Conservation (phyloP, 23 tunicate species). For the Trididemnum nubilum region DNA sequence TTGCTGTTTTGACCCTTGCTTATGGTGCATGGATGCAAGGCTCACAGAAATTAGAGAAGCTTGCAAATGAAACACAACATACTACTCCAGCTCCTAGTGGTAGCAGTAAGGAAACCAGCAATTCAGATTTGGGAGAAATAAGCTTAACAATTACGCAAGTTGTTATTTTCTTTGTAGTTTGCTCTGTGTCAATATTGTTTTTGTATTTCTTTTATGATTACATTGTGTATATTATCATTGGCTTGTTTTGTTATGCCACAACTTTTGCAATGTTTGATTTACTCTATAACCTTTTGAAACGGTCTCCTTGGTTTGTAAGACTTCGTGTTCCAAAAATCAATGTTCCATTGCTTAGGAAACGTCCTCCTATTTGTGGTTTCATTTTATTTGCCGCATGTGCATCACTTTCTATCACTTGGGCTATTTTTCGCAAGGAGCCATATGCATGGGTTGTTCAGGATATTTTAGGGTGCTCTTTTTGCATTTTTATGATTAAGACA, state of each 20-base stretch:
- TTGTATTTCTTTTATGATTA: slow-evolving; percentile 89
- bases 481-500: slow-evolving; percentile 71
- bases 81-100: neutral
- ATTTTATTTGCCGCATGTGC: slow-evolving; percentile 43
- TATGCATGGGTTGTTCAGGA: slow-evolving; percentile 93
- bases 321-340: slow-evolving; percentile 41
- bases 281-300: slow-evolving; percentile 24
- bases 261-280: slow-evolving; percentile 59
- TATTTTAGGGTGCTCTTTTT: slow-evolving; percentile 68
- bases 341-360: slow-evolving; percentile 31
- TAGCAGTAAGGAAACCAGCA: neutral
- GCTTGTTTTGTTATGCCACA: slow-evolving; percentile 66
- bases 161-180: slow-evolving; percentile 55
- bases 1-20: slow-evolving; percentile 77
- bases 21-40: slow-evolving; percentile 75
- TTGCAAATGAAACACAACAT: neutral
- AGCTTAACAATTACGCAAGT: slow-evolving; percentile 30
- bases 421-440: slow-evolving; percentile 38
- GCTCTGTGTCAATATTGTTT: slow-evolving; percentile 71
- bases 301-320: slow-evolving; percentile 53
- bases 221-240: slow-evolving; percentile 78
- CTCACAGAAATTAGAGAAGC: neutral
- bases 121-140: neutral
- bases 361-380: slow-evolving; percentile 49
- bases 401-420: slow-evolving; percentile 58